Percentiles rank a stretch among this genome's conserved stretches.
These are phyloP conservation scores for Catocala nupta DNA, from an alignment of 2,888 invertebrate genomes.

Conservation along the genomic window DNA sequence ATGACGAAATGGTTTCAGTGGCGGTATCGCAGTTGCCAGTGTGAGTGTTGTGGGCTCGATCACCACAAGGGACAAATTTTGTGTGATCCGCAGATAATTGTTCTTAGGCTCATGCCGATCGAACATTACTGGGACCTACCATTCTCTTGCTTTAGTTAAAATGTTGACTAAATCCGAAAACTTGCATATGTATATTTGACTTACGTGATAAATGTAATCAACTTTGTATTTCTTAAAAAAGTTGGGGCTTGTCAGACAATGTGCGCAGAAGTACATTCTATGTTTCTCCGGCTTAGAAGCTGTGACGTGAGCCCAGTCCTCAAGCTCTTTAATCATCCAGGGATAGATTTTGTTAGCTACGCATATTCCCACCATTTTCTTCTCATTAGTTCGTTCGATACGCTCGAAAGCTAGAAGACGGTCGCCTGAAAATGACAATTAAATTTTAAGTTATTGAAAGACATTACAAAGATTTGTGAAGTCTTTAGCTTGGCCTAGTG, in stretches of 20 bases:
- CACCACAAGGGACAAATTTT: no score
- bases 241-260: slow-evolving; percentile 78
- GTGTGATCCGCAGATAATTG: no score
- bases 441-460: no score
- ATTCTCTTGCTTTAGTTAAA: no score
- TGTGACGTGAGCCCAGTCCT: slow-evolving; percentile 84
- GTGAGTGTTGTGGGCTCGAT: no score
- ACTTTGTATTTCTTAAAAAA: slow-evolving; percentile 78
- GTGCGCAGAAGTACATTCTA: slow-evolving; percentile 84
- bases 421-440: slow-evolving; percentile 59
- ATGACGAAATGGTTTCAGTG: no score
- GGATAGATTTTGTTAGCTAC: slow-evolving; percentile 81
- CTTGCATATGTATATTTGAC: slow-evolving; percentile 23
- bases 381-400: slow-evolving; percentile 68
- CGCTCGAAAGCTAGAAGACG: slow-evolving; percentile 70
- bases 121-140: no score
- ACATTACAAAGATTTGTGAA: no score
- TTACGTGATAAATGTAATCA: slow-evolving; percentile 84
- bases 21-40: no score
- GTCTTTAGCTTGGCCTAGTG: no score
- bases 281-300: slow-evolving; percentile 70
- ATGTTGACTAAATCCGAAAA: no score
- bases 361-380: slow-evolving; percentile 79
- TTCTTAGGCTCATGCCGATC: no score
- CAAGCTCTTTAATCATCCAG: slow-evolving; percentile 83